Evolutionary conservation across 1,140 invertebrate genomes (phyloP), one percentile per base, ranked within the genome.

Genomic region (Danaus melanippus): DNA sequence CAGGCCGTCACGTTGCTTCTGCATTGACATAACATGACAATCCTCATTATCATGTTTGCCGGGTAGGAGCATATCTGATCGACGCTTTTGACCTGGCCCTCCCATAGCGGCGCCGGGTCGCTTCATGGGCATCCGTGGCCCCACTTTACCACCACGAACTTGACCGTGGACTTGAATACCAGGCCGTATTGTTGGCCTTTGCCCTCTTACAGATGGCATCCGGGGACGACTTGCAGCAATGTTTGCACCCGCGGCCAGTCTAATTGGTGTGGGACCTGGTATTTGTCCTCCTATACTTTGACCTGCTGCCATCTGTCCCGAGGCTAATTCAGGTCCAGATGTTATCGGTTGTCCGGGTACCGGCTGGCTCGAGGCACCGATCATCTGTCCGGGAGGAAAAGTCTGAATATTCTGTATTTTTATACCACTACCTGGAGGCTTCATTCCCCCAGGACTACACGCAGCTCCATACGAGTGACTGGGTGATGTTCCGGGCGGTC

Each of bases 1-100:
- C 41, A 93, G 61, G 1, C 92, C 92, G 8, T 93, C 92, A 44
- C 91, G 90, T 64, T 93, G 90, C 52, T 92, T 92, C 64, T 93
- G 92, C 80, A 93, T 90, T 4, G 92, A 91, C 71, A 93, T 92
- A 9, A 87, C 84, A 62, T 81, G 82, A 42, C 87, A 88, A 56
- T 87, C 87, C 54, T 87, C 87, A 50, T 86, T 87, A 52, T 87
- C 87, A 49, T 88, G 86, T 67, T 84, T 84, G 8, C 85, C 86
- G 0, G 87, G 87, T 0, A 88, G 60, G 12, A 88, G 52, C 79
- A 87, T 85, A 54, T 87, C 83, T 0, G 76, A 58, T 41, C 87
- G 69, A 40, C 80, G 72, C 50, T 87, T 86, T 42, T 68, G 71
- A 7, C 61, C 71, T 0, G 76, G 75, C 0, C 67, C 73, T 6